Evolutionary conservation across 2,888 invertebrate species (phyloP).

Genomic region (Coecobrya sp.): DNA sequence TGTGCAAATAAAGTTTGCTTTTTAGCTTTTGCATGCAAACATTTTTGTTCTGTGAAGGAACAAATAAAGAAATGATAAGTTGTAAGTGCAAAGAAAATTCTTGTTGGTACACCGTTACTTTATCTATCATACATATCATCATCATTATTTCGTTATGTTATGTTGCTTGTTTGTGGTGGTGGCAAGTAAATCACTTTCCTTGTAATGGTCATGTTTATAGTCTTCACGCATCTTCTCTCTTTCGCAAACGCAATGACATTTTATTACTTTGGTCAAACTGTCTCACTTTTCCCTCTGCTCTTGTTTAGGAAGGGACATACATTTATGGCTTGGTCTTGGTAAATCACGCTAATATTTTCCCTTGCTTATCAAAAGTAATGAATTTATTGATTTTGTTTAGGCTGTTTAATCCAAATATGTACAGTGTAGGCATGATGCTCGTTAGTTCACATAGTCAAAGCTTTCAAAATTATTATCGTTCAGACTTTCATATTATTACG

Average conservation of each 20-base stretch:
- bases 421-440: not conserved
- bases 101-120: constrained; percentile 20
- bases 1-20: no score
- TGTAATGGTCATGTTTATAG: no score
- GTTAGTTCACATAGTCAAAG: not conserved
- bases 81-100: not conserved
- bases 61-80: no score
- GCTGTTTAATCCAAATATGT: not conserved
- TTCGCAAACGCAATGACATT: not conserved
- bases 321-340: not conserved
- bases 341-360: not conserved
- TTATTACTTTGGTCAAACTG: not conserved
- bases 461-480: not conserved
- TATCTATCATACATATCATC: constrained; percentile 15
- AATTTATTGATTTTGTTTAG: constrained; percentile 19
- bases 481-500: not conserved
- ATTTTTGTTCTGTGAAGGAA: no score
- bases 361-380: not conserved
- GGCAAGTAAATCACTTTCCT: no score
- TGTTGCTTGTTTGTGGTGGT: not conserved
- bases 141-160: not conserved
- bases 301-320: not conserved
- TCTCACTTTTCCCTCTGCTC: not conserved
- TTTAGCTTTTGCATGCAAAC: no score
- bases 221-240: not conserved